Base-by-base conservation (phyloP, 2,113 vertebrate species). In the Cathartes aura region DNA sequence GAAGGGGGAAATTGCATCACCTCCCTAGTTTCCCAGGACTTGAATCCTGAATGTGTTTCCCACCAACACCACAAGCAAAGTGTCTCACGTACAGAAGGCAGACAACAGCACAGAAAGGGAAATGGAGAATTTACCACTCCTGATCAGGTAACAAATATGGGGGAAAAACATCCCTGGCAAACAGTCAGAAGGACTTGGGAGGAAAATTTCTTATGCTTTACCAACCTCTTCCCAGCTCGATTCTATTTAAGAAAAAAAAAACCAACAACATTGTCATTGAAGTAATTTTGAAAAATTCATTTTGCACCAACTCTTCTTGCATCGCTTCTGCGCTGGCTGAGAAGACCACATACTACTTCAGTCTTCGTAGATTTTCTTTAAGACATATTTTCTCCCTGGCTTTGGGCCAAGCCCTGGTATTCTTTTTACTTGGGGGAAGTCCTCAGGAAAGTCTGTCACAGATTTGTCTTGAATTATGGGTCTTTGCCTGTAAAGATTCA, bases 391-490 rank as follows among this genome's bases (percentile, higher is more conserved):
- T 91, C 48, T 90, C 21, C 21, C 29, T 93, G 87, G 89, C 93
- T 95, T 73, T 74, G 58, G 38, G 80, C 85, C 93, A 96, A 91
- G 34, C 19, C 73, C 70, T 70, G 62, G 71, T 90, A 87, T 85
- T 80, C 89, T 76, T 95, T 87, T 89, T 71, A 95, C 68, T 82
- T 88, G 71, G 87, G 87, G 70, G 71, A 97, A 96, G 81, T 95
- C 95, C 60, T 95, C 80, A 82, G 90, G 48, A 86, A 91, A 87
- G 63, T 73, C 83, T 91, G 80, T 50, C 42, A 66, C 53, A 76
- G 45, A 68, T 89, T 84, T 70, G 30, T 72, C 70, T 89, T 3
- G 1, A 93, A 94, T 84, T 73, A 82, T 8, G n/a, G 55, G 91
- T 62, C 82, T 90, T 87, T 22, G 53, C 60, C 73, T 90, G 55